These are phyloP conservation scores for Argya squamiceps DNA, from an alignment of 2,797 vertebrate species.

Conservation along the genomic window DNA sequence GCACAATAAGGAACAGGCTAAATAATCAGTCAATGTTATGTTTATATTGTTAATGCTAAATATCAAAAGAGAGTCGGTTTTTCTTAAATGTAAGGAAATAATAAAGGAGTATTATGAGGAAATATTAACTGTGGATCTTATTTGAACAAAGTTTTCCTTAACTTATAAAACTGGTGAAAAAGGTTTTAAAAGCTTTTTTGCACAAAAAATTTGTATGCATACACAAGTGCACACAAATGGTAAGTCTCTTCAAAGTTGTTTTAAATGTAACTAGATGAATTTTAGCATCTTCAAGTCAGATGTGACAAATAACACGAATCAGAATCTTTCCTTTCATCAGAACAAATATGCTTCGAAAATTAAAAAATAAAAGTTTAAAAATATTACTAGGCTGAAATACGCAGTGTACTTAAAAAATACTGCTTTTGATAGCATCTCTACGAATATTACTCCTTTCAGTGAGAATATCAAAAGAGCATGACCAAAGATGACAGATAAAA, in stretches of 20 bases:
- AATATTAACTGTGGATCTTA: neutral
- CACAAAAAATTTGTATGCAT: neutral
- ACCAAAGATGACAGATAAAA: slow-evolving; percentile 41
- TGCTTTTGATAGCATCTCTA: slow-evolving; percentile 26
- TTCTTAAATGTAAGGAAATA: neutral
- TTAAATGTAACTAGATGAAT: neutral
- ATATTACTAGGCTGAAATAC: neutral
- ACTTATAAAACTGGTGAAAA: neutral
- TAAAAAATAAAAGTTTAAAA: neutral
- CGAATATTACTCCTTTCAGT: neutral
- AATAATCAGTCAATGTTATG: neutral
- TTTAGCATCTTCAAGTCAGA: neutral
- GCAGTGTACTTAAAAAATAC: neutral
- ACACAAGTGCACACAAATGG: neutral
- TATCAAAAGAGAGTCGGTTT: neutral
- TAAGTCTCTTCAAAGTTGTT: neutral
- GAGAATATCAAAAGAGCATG: neutral
- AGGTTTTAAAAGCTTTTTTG: neutral
- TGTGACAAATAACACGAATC: neutral
- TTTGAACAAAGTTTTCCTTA: neutral
- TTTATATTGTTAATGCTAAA: neutral
- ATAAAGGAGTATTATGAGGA: neutral
- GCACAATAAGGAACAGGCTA: neutral
- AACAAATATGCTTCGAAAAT: neutral
- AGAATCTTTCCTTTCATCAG: neutral